Base-by-base conservation (phyloP, 2,888 invertebrate genomes). In the Mongoloraphidia duomilia region DNA sequence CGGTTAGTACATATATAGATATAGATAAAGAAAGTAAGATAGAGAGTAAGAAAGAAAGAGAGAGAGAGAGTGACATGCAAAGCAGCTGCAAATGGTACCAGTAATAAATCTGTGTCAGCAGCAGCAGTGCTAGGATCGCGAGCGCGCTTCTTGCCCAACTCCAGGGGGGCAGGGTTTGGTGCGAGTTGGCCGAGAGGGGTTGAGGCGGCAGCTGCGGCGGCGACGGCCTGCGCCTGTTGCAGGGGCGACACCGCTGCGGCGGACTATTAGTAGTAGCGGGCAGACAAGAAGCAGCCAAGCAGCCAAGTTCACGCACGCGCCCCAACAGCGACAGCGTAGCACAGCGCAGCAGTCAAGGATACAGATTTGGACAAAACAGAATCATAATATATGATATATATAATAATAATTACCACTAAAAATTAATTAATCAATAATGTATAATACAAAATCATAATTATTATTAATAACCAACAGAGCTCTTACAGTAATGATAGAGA, bases 101-200 rank as follows among this genome's bases (percentile, higher is more conserved):
- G 90, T 85, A 92, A 80, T 78, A 87, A 79, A 77, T 87, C 86
- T 76, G 84, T 84, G 76, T 82, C 82, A 73, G 79, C 78, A 26
- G 26, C 26, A 46, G 68, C 61, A 74, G 77, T 65, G 61, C 66
- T 65, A 69, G 77, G 74, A 73, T 83, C 82, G 67, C 81, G 84
- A 79, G 90, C 84, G 78, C 92, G 89, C 83, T 92, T 92, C 87
- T 91, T 91, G 83, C 88, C 89, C 76, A 84, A 79, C 81, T 89
- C 87, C 80, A 85, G 78, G 76, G 79, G 75, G 73, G 79, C 77
- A 72, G 82, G 76, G 71, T 77, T 68, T 65, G 64, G 60, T 55
- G 61, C 61, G 57, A 72, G 65, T 69, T 69, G 71, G 67, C 72
- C 70, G 67, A 73, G 75, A 40, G 48, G 43, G 75, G 75, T 70